These are phyloP conservation scores for Siniperca scherzeri DNA, from an alignment of 2,797 vertebrate species.

Conservation along the genomic window DNA sequence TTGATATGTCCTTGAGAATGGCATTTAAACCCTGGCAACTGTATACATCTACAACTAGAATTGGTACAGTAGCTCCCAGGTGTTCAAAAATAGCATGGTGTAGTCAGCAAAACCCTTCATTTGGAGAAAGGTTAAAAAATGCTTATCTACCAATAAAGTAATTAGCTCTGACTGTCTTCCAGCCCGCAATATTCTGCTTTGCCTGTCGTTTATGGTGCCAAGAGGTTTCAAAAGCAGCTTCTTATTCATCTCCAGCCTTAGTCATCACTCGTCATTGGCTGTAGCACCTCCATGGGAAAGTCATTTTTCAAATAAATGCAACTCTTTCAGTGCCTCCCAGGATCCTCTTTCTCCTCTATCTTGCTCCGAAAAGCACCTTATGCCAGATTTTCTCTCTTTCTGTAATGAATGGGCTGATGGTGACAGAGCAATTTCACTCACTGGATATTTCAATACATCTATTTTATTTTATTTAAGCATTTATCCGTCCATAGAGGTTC, in stretches of 20 bases:
- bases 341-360: constrained; percentile 32
- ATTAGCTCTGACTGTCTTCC: constrained; percentile 59
- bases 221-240: constrained; percentile 40
- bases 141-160: constrained; percentile 66
- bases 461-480: constrained; percentile 41
- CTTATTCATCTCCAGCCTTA: constrained; percentile 53
- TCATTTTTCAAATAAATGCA: constrained; percentile 53
- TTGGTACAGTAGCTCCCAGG: background rate
- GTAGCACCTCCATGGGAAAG: constrained; percentile 37
- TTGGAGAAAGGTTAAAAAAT: constrained; percentile 53
- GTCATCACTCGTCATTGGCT: constrained; percentile 53
- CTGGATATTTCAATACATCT: constrained; percentile 32
- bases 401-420: constrained; percentile 46
- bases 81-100: constrained; percentile 28
- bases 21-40: background rate
- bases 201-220: constrained; percentile 43
- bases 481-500: constrained; percentile 11
- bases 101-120: constrained; percentile 51
- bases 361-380: constrained; percentile 33
- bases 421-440: constrained; percentile 50
- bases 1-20: constrained; percentile 12
- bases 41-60: background rate
- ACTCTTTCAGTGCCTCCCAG: constrained; percentile 45
- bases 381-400: constrained; percentile 50
- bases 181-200: constrained; percentile 37